These are phyloP conservation scores for Achatina immaculata DNA, from an alignment of 1,140 invertebrate genomes.

Conservation along the genomic window DNA sequence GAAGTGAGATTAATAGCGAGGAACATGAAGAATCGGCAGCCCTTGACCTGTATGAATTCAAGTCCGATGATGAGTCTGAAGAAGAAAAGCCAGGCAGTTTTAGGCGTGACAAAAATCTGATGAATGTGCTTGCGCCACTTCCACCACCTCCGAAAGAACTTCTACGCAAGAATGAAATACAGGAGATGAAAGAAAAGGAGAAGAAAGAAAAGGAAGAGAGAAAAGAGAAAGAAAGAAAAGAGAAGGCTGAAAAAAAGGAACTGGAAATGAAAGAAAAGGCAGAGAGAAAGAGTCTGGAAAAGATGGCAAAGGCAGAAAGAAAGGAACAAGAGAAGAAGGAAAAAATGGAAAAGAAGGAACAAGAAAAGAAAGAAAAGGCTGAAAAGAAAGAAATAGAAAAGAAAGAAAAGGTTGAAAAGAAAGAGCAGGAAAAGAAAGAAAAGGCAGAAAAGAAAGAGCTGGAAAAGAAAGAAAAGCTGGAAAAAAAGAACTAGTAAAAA, in stretches of 20 bases:
- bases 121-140: slow-evolving; percentile 39
- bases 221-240: slow-evolving; percentile 35
- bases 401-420: slow-evolving; percentile 28
- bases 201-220: slow-evolving; percentile 29
- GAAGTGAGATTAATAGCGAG: background rate
- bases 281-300: slow-evolving; percentile 37
- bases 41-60: slow-evolving; percentile 59
- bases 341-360: slow-evolving; percentile 33
- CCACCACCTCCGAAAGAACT: slow-evolving; percentile 44
- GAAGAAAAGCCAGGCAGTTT: slow-evolving; percentile 45
- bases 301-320: slow-evolving; percentile 33
- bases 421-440: slow-evolving; percentile 30
- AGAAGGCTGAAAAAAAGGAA: slow-evolving; percentile 39
- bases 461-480: slow-evolving; percentile 15
- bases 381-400: slow-evolving; percentile 42
- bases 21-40: slow-evolving; percentile 14
- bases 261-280: slow-evolving; percentile 47
- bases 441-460: slow-evolving; percentile 23
- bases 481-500: slow-evolving; percentile 30
- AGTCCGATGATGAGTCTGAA: slow-evolving; percentile 58
- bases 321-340: slow-evolving; percentile 35
- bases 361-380: slow-evolving; percentile 30
- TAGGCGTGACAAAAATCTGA: slow-evolving; percentile 40
- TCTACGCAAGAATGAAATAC: slow-evolving; percentile 41
- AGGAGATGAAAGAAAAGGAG: slow-evolving; percentile 27